Conservation (phyloP, 2,888 invertebrate species). For the Acanthacorydalis orientalis region DNA sequence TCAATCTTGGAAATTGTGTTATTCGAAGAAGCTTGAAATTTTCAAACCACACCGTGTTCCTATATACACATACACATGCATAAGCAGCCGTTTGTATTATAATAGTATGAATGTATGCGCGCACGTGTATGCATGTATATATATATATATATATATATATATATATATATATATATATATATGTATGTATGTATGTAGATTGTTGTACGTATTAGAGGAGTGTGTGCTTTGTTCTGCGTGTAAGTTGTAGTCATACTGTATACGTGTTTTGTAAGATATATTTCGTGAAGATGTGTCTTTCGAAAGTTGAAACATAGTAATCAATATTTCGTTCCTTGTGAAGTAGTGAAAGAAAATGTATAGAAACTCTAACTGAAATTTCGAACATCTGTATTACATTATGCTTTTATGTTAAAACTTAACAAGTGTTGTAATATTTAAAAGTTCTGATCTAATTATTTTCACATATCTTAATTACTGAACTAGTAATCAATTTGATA, state of each 20-base stretch:
- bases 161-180: slow-evolving; percentile 1
- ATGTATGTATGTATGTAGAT: background rate
- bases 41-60: no score
- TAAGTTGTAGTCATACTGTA: background rate
- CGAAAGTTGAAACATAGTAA: background rate
- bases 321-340: background rate
- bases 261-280: background rate
- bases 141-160: slow-evolving; percentile 1
- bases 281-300: background rate
- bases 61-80: no score
- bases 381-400: background rate
- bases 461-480: background rate
- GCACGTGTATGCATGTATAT: background rate
- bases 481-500: no score
- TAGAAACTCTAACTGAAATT: no score
- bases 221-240: background rate
- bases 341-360: background rate
- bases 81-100: background rate
- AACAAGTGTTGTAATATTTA: background rate
- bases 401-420: no score
- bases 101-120: background rate
- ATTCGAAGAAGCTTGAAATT: no score
- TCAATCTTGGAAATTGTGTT: no score
- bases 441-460: background rate
- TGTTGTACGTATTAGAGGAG: background rate